Conservation (phyloP, 2,797 vertebrate species). For the Oreochromis grahami region DNA sequence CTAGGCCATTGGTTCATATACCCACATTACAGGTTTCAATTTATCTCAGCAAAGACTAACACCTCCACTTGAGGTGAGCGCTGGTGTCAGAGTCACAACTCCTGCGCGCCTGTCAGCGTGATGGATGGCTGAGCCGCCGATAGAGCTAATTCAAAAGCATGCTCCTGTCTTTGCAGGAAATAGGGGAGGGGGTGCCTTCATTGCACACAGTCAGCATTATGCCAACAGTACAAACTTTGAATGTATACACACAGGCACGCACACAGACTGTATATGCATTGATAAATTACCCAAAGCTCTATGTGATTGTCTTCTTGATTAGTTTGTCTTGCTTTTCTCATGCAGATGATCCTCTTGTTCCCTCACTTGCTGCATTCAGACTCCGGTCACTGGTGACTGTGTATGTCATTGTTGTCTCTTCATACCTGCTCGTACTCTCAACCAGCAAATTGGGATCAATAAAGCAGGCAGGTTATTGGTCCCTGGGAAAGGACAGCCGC, state of each 20-base stretch:
- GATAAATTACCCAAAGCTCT: slow-evolving; percentile 10
- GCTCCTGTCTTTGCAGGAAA: slow-evolving; percentile 41
- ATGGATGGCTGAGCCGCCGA: slow-evolving; percentile 53
- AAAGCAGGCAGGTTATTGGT: slow-evolving; percentile 33
- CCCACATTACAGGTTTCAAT: slow-evolving; percentile 37
- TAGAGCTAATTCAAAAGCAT: slow-evolving; percentile 54
- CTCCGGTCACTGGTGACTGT: neutral
- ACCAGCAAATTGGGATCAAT: slow-evolving; percentile 59
- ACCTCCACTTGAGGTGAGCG: slow-evolving; percentile 34
- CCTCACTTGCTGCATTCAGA: neutral
- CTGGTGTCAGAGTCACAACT: slow-evolving; percentile 23
- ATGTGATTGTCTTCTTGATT: slow-evolving; percentile 27
- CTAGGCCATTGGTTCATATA: slow-evolving; percentile 21
- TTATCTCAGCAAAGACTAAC: slow-evolving; percentile 44
- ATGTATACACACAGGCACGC: neutral
- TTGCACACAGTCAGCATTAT: neutral
- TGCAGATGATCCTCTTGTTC: slow-evolving; percentile 33
- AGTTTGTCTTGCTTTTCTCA: slow-evolving; percentile 1
- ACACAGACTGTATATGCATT: neutral
- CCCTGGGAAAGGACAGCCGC: slow-evolving; percentile 26
- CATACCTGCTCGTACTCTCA: slow-evolving; percentile 15
- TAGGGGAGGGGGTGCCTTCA: slow-evolving; percentile 10
- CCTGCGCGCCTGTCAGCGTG: slow-evolving; percentile 48
- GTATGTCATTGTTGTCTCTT: slow-evolving; percentile 1
- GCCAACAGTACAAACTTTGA: slow-evolving; percentile 1